Evolutionary conservation across 2,888 invertebrate genomes (phyloP).

Genomic region (Phyto melanocephala): DNA sequence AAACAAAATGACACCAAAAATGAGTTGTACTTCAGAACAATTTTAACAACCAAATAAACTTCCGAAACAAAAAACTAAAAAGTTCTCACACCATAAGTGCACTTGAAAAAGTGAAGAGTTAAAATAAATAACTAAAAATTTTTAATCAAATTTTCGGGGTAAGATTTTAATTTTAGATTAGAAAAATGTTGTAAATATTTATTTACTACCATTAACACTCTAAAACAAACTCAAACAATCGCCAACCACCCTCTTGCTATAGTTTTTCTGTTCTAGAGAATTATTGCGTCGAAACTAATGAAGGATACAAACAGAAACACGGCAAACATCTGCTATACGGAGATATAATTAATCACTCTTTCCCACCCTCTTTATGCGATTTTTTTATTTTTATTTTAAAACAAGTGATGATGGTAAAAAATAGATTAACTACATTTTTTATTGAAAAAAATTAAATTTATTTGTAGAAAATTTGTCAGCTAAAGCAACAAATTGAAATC

Average conservation of each 20-base stretch:
- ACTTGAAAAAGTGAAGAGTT: slow-evolving; percentile 12
- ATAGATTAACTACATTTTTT: slow-evolving; percentile 7
- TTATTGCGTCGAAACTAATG: not conserved
- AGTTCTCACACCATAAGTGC: not conserved
- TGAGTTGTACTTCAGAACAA: not conserved
- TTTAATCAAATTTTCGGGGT: slow-evolving; percentile 33
- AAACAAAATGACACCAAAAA: not conserved
- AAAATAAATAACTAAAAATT: slow-evolving; percentile 23
- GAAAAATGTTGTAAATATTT: slow-evolving; percentile 43
- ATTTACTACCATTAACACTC: not conserved
- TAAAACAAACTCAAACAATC: not conserved
- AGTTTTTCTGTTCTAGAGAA: not conserved
- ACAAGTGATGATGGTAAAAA: not conserved
- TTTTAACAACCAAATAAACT: slow-evolving; percentile 9
- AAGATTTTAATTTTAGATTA: slow-evolving; percentile 58
- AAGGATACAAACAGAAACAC: not conserved
- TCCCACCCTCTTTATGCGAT: not conserved
- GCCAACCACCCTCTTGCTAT: not conserved
- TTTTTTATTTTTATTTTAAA: not conserved
- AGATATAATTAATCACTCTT: slow-evolving; percentile 24
- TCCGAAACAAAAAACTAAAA: not conserved
- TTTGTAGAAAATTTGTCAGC: not conserved
- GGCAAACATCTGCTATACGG: not conserved
- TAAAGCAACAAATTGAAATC: not conserved
- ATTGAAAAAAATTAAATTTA: not conserved